Evolutionary conservation across 92 coral and sea anemone genomes (phyloP).

Genomic region (Zoanthus sociatus): DNA sequence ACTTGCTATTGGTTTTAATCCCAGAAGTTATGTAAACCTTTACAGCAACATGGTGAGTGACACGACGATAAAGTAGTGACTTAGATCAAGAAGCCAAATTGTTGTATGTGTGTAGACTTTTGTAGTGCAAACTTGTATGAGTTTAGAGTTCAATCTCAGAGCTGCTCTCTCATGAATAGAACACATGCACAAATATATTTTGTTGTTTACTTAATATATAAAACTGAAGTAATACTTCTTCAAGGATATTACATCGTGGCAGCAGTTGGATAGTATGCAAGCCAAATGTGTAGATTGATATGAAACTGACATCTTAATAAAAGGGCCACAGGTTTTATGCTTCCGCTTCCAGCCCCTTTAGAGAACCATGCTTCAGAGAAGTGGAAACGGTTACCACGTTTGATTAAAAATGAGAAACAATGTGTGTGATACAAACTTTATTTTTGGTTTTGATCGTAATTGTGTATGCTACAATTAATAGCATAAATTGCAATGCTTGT

Average conservation of each 20-base stretch:
- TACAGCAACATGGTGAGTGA: no score
- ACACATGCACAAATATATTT: neutral
- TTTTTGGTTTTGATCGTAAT: no score
- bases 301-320: slow-evolving; percentile 4
- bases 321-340: slow-evolving; percentile 26
- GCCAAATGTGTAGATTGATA: neutral
- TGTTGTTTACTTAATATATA: no score
- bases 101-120: no score
- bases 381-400: slow-evolving; percentile 2
- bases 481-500: no score
- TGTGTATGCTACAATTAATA: no score
- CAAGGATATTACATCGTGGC: neutral
- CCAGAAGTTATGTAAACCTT: no score
- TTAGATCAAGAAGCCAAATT: no score
- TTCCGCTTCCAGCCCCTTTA: slow-evolving; percentile 48
- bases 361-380: slow-evolving; percentile 41
- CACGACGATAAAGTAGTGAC: no score
- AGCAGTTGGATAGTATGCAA: neutral
- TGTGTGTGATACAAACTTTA: no score
- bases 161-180: neutral
- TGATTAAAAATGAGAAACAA: no score
- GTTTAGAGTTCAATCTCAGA: neutral
- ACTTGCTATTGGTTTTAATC: no score
- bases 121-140: neutral
- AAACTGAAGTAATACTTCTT: neutral